These are phyloP conservation scores for Onychomys arenicola DNA, from an alignment of 2,797 vertebrate species.

Conservation along the genomic window DNA sequence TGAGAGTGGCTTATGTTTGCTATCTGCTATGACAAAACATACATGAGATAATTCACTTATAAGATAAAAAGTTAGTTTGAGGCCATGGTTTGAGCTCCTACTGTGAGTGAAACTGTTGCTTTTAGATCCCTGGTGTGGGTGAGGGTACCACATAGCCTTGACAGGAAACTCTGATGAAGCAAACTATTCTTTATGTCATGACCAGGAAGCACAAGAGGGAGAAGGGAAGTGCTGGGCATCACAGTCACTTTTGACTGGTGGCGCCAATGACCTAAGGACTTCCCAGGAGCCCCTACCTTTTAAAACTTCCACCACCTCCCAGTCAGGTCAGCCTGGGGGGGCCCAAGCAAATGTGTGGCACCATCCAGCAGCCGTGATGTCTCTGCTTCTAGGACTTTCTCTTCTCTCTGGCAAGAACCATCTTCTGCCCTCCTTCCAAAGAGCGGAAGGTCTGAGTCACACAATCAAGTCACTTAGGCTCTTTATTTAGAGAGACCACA, in stretches of 20 bases:
- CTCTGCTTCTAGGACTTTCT: background rate
- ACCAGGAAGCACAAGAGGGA: background rate
- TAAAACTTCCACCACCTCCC: background rate
- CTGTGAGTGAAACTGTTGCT: background rate
- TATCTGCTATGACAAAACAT: background rate
- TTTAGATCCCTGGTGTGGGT: background rate
- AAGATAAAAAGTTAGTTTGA: background rate
- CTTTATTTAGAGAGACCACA: background rate
- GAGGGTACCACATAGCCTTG: background rate
- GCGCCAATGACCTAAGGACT: background rate
- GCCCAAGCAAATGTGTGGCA: background rate
- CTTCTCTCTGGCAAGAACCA: background rate
- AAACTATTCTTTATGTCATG: background rate
- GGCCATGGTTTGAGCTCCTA: background rate
- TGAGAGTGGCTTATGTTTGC: background rate
- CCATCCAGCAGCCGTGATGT: background rate
- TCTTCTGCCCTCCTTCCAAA: background rate
- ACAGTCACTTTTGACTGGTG: background rate
- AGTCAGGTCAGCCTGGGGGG: no score
- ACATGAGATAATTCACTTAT: background rate
- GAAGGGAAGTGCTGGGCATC: background rate
- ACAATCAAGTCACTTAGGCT: background rate
- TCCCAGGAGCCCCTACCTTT: no score
- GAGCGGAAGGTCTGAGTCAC: background rate
- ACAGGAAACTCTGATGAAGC: background rate